These are phyloP conservation scores for Copsychus sechellarum DNA, from an alignment of 2,113 vertebrate species.

Conservation along the genomic window DNA sequence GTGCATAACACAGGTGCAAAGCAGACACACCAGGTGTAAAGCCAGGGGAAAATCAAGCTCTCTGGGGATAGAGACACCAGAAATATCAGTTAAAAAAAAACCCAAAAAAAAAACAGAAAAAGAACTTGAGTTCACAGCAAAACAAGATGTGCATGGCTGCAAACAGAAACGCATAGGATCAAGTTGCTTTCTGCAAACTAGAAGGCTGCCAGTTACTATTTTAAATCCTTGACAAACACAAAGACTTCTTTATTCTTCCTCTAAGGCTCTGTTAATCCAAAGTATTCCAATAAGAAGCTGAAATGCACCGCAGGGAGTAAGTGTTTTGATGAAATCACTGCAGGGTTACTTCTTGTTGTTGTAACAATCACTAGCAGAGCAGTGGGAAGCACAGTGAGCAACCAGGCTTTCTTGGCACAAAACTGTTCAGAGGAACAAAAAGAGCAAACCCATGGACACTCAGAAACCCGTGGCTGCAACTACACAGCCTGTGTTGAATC, in stretches of 20 bases:
- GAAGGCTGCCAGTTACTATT: constrained; percentile 36
- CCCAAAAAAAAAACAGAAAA: neutral
- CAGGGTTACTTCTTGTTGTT: constrained; percentile 63
- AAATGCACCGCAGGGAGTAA: constrained; percentile 31
- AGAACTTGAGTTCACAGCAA: neutral
- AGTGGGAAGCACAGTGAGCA: constrained; percentile 46
- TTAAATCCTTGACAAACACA: constrained; percentile 58
- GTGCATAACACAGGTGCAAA: neutral
- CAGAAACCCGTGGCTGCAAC: neutral
- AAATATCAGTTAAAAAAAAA: neutral
- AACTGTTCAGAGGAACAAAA: neutral
- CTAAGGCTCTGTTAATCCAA: constrained; percentile 53
- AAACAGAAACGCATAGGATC: constrained; percentile 2
- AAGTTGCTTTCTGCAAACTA: neutral
- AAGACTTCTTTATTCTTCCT: constrained; percentile 57
- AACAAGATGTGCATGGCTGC: neutral
- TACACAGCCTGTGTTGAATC: constrained; percentile 5
- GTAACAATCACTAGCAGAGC: constrained; percentile 54
- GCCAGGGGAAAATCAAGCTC: neutral
- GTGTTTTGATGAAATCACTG: constrained; percentile 64
- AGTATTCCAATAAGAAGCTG: constrained; percentile 57
- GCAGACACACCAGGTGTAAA: neutral
- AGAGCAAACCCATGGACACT: neutral
- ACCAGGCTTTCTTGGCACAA: neutral
- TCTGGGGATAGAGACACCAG: neutral